Conservation (phyloP, 2,113 vertebrate genomes). For the Labeo rohita region DNA sequence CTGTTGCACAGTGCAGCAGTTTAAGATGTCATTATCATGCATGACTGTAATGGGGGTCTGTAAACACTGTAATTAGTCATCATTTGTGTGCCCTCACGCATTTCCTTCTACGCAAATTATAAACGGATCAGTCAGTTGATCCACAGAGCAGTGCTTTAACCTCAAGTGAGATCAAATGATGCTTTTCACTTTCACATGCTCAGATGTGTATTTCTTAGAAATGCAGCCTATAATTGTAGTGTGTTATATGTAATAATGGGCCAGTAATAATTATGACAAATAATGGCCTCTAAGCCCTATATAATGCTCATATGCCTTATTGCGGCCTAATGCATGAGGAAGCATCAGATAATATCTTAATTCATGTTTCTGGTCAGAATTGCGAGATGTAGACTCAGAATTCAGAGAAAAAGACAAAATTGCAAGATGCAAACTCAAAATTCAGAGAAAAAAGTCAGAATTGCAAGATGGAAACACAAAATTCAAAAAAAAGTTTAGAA, state of each 20-base stretch:
- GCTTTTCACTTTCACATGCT: neutral
- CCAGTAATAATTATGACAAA: neutral
- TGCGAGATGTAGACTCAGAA: no score
- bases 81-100: neutral
- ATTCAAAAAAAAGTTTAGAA: no score
- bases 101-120: neutral
- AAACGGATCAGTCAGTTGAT: constrained; percentile 12
- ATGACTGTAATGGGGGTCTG: constrained; percentile 16
- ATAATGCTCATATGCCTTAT: neutral
- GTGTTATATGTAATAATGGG: neutral
- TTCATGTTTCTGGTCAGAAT: neutral
- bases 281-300: neutral
- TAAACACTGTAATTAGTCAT: constrained; percentile 7
- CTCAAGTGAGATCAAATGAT: neutral
- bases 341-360: neutral
- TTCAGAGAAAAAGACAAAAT: no score
- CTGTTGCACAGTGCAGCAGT: neutral
- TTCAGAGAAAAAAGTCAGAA: no score
- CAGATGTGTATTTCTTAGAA: neutral
- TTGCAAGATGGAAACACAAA: no score
- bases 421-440: no score
- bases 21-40: constrained; percentile 1
- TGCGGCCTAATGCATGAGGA: neutral
- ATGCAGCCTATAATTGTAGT: neutral
- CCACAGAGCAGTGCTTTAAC: neutral